Percentiles rank a stretch among this genome's conserved stretches.
These are phyloP conservation scores for Hyphantria cunea DNA, from an alignment of 1,140 invertebrate genomes.

Conservation along the genomic window DNA sequence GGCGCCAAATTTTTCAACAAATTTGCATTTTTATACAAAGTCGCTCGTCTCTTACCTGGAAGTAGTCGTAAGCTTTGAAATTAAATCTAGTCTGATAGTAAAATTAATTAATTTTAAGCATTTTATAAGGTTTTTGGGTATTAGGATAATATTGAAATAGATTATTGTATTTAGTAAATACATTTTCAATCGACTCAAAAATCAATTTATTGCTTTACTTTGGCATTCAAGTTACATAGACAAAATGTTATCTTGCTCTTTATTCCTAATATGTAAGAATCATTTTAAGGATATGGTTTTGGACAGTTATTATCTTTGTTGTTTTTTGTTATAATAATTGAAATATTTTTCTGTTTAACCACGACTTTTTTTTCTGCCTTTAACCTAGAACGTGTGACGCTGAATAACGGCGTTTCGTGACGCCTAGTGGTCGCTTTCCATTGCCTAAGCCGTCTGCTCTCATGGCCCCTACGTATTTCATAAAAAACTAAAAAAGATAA, in stretches of 20 bases:
- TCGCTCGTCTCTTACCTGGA: neutral
- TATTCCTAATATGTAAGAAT: neutral
- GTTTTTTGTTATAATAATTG: neutral
- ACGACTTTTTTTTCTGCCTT: no score
- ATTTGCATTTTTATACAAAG: slow-evolving; percentile 30
- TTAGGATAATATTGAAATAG: slow-evolving; percentile 11
- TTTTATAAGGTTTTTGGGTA: slow-evolving; percentile 32
- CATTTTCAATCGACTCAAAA: neutral
- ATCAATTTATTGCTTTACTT: no score
- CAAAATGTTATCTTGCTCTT: no score
- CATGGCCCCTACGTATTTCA: no score
- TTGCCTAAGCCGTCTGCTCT: no score
- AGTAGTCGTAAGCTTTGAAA: slow-evolving; percentile 3
- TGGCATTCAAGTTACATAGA: no score
- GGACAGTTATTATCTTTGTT: neutral
- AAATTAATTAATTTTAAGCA: slow-evolving; percentile 10
- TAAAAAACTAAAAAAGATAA: no score
- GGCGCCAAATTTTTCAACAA: neutral
- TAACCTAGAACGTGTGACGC: no score
- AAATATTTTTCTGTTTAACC: neutral
- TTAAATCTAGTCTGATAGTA: slow-evolving; percentile 4
- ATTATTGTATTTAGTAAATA: slow-evolving; percentile 5
- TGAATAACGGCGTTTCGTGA: no score
- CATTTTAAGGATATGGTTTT: neutral
- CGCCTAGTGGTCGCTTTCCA: no score